Percentiles rank a stretch among this genome's conserved stretches.
These are phyloP conservation scores for Hippolais icterina DNA, from an alignment of 2,113 vertebrate genomes.

Conservation along the genomic window DNA sequence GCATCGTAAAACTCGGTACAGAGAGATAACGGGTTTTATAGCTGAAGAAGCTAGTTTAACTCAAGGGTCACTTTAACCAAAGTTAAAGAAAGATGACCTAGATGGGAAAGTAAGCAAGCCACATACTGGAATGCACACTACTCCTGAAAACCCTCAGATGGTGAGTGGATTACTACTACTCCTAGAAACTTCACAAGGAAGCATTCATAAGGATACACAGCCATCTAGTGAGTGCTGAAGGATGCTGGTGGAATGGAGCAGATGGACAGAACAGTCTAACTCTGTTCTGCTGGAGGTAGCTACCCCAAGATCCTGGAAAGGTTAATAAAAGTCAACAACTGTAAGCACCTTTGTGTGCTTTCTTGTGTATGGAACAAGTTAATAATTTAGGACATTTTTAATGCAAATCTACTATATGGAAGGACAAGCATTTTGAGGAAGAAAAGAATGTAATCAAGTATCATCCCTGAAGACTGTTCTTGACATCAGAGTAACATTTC, in stretches of 20 bases:
- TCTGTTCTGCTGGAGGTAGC: background rate
- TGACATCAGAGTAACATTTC: background rate
- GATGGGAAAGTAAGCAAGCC: background rate
- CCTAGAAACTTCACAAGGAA: background rate
- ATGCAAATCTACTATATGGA: background rate
- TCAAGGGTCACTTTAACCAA: background rate
- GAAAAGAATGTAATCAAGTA: background rate
- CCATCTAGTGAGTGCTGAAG: conserved; percentile 14
- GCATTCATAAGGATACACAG: background rate
- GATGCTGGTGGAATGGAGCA: background rate
- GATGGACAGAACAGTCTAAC: background rate
- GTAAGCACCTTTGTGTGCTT: background rate
- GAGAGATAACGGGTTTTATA: background rate
- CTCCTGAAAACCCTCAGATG: background rate
- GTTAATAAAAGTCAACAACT: background rate
- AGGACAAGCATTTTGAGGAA: background rate
- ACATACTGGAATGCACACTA: background rate
- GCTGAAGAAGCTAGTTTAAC: background rate
- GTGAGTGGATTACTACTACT: background rate
- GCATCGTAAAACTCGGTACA: background rate
- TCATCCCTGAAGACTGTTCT: background rate
- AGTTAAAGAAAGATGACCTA: background rate
- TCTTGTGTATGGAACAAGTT: background rate
- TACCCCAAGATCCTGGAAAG: background rate
- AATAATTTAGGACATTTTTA: background rate